These are phyloP conservation scores for Galeopsomyia nigrocyanea DNA, from an alignment of 2,888 invertebrate species.

Conservation along the genomic window DNA sequence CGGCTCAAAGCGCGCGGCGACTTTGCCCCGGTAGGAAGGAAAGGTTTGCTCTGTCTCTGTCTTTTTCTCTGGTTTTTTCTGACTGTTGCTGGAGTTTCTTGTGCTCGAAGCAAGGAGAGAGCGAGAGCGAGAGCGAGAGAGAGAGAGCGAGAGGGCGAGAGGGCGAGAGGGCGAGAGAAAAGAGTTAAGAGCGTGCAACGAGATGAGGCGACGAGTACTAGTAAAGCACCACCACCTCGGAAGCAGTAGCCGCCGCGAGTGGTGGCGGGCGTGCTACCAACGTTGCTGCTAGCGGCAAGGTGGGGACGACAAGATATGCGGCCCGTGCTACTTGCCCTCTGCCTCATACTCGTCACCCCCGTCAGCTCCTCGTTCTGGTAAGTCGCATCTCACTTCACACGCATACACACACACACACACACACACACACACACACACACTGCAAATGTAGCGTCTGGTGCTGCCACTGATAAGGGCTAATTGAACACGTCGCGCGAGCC, in stretches of 20 bases:
- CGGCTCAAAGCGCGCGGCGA: slow-evolving; percentile 64
- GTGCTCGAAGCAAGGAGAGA: background rate
- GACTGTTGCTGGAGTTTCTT: background rate
- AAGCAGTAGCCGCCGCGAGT: too few relatives aligned
- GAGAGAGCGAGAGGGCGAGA: slow-evolving; percentile 27
- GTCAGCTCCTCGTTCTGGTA: slow-evolving; percentile 91
- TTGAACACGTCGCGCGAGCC: background rate
- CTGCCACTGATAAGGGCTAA: background rate
- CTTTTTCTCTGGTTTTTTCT: background rate
- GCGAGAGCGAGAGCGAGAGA: slow-evolving; percentile 17
- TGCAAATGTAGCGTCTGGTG: too few relatives aligned
- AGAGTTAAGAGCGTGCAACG: slow-evolving; percentile 23
- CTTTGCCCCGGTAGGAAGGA: slow-evolving; percentile 66
- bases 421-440: slow-evolving; percentile 35
- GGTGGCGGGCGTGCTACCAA: too few relatives aligned
- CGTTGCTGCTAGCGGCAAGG: slow-evolving; percentile 29
- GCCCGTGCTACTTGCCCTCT: slow-evolving; percentile 85
- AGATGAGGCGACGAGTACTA: slow-evolving; percentile 2
- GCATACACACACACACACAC: too few relatives aligned
- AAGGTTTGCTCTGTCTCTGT: slow-evolving; percentile 70
- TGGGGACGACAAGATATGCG: slow-evolving; percentile 73
- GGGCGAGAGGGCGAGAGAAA: slow-evolving; percentile 27
- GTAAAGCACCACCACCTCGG: too few relatives aligned
- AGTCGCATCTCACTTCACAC: slow-evolving; percentile 68
- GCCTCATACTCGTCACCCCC: slow-evolving; percentile 88